phyloP scores from a whole-genome alignment of 2,113 vertebrate genomes.

The Colistium nudipinnis region DNA sequence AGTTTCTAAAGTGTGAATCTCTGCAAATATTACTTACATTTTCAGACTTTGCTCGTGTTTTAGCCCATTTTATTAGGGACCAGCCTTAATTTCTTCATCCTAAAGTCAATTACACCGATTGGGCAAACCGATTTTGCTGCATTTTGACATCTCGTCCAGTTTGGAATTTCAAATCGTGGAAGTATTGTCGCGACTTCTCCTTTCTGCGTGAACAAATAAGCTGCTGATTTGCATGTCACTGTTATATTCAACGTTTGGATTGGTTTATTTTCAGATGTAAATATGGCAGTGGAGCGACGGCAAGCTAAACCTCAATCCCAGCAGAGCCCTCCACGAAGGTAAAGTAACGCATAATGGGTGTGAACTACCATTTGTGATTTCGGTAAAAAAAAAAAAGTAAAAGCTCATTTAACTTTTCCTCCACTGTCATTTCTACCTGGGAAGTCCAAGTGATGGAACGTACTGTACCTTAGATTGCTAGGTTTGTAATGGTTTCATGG shows the following conservation, averaged over 20 bases:
- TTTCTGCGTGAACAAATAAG: slow-evolving; percentile 60
- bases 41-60: background rate
- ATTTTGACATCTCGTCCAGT: slow-evolving; percentile 53
- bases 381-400: slow-evolving; percentile 41
- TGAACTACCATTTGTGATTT: slow-evolving; percentile 70
- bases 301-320: slow-evolving; percentile 96
- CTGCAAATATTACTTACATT: background rate
- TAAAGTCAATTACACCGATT: slow-evolving; percentile 28
- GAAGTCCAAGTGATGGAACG: slow-evolving; percentile 22
- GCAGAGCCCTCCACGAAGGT: slow-evolving; percentile 98
- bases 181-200: slow-evolving; percentile 42
- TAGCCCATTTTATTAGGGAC: background rate
- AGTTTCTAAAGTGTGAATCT: slow-evolving; percentile 15
- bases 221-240: slow-evolving; percentile 71
- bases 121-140: slow-evolving; percentile 35
- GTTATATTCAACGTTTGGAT: slow-evolving; percentile 97
- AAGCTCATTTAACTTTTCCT: slow-evolving; percentile 37
- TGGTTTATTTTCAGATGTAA: slow-evolving; percentile 99
- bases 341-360: slow-evolving; percentile 90
- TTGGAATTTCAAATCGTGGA: slow-evolving; percentile 64
- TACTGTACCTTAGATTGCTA: slow-evolving; percentile 2
- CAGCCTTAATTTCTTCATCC: slow-evolving; percentile 19
- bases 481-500: slow-evolving; percentile 19
- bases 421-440: slow-evolving; percentile 39
- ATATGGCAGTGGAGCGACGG: slow-evolving; percentile 99